Evolutionary conservation across 2,113 vertebrate genomes (phyloP).

Genomic region (Embiotoca jacksoni): DNA sequence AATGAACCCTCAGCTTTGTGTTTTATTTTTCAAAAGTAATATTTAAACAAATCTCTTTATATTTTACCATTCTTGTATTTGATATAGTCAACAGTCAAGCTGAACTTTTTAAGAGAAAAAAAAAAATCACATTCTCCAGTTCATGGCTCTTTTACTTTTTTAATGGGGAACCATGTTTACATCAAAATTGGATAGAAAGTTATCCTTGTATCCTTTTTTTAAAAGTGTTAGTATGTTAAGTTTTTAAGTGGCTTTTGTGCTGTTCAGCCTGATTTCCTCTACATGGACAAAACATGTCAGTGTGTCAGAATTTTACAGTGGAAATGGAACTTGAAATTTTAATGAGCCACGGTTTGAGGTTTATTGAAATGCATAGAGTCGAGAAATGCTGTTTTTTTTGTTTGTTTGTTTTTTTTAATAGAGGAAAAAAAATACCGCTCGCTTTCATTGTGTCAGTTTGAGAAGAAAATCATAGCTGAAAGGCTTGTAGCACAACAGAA

Average conservation of each 20-base stretch:
- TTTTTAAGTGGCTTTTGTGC: constrained; percentile 34
- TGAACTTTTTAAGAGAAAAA: constrained; percentile 35
- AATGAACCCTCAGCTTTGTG: constrained; percentile 40
- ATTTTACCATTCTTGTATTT: constrained; percentile 38
- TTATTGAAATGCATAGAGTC: constrained; percentile 46
- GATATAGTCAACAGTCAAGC: constrained; percentile 45
- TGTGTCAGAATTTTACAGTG: constrained; percentile 4
- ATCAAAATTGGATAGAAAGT: constrained; percentile 47
- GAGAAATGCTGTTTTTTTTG: constrained; percentile 48
- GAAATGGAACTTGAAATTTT: not conserved
- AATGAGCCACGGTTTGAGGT: constrained; percentile 45
- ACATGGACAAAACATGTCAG: constrained; percentile 32
- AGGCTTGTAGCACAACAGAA: constrained; percentile 38
- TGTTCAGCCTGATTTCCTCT: constrained; percentile 39
- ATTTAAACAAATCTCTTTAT: constrained; percentile 5
- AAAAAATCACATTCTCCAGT: constrained; percentile 14
- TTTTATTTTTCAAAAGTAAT: constrained; percentile 28
- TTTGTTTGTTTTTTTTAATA: not conserved
- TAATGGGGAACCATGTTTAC: constrained; percentile 66
- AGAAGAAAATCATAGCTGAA: constrained; percentile 43
- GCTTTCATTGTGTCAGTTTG: constrained; percentile 45
- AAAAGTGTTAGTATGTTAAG: constrained; percentile 36
- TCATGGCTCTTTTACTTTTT: constrained; percentile 45
- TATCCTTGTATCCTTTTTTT: constrained; percentile 35
- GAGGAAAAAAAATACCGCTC: constrained; percentile 26